These are phyloP conservation scores for Trachelus stipa DNA, from an alignment of 2,888 invertebrate species.

Conservation along the genomic window DNA sequence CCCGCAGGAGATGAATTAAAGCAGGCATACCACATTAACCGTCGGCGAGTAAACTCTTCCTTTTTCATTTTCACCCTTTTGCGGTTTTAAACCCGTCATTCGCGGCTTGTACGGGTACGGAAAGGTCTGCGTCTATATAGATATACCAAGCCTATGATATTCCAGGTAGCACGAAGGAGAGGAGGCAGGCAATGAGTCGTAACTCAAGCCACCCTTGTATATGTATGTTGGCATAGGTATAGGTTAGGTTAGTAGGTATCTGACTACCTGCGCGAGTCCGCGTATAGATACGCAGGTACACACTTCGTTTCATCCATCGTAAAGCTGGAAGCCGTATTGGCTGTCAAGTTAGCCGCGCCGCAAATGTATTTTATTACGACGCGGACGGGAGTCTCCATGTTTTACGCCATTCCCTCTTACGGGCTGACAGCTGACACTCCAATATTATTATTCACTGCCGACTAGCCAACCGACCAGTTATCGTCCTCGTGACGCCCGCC, in stretches of 20 bases:
- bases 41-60: neutral
- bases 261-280: conserved; percentile 1
- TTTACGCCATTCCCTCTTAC: conserved; percentile 29
- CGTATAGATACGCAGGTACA: conserved; percentile 7
- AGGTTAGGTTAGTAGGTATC: neutral
- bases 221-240: neutral
- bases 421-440: conserved; percentile 36
- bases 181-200: conserved; percentile 10
- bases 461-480: conserved; percentile 14
- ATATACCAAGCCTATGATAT: neutral
- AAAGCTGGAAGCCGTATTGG: conserved; percentile 36
- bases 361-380: conserved; percentile 38
- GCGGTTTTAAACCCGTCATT: neutral
- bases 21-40: neutral
- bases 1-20: neutral
- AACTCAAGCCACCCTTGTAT: neutral
- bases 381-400: conserved; percentile 32
- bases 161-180: conserved; percentile 1
- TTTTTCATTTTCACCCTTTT: neutral
- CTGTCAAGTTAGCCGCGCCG: conserved; percentile 33
- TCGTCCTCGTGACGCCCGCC: conserved; percentile 18
- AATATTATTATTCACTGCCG: conserved; percentile 34
- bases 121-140: neutral
- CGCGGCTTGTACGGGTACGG: neutral
- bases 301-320: conserved; percentile 32